Conservation (phyloP, 2,888 invertebrate genomes). For the Aquatica leii region DNA sequence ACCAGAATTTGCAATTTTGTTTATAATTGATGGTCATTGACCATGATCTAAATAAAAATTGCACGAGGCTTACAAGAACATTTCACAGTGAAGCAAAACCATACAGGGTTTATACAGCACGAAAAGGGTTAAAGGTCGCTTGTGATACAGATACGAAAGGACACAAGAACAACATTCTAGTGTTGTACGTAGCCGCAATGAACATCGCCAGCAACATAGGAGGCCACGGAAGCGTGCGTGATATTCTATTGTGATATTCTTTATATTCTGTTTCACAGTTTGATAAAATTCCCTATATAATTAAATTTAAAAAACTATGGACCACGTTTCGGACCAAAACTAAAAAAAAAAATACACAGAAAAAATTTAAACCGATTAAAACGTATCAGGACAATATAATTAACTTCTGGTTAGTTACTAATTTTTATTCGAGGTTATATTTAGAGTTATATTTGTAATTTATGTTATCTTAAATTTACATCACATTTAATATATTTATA, state of each 20-base stretch:
- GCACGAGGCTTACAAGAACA: slow-evolving; percentile 20
- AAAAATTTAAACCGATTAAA: no score
- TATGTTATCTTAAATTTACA: no score
- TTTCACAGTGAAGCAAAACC: slow-evolving; percentile 25
- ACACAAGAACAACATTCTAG: slow-evolving; percentile 28
- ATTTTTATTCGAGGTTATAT: no score
- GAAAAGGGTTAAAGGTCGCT: slow-evolving; percentile 32
- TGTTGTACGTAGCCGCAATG: slow-evolving; percentile 28
- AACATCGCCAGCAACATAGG: slow-evolving; percentile 28
- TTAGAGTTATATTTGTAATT: no score
- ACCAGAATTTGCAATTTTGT: slow-evolving; percentile 26
- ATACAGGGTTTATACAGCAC: slow-evolving; percentile 28
- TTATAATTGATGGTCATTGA: slow-evolving; percentile 28
- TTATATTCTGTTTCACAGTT: background rate
- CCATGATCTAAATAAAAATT: slow-evolving; percentile 22
- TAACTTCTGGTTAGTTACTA: no score
- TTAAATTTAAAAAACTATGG: no score
- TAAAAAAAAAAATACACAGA: no score
- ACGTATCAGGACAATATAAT: no score
- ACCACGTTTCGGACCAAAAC: no score
- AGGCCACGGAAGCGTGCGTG: slow-evolving; percentile 29
- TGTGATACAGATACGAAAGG: slow-evolving; percentile 31
- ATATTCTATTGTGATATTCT: slow-evolving; percentile 20
- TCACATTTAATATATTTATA: no score
- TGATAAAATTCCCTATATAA: no score